phyloP scores from a whole-genome alignment of 1,140 invertebrate genomes.

The Pollicipes pollicipes region DNA sequence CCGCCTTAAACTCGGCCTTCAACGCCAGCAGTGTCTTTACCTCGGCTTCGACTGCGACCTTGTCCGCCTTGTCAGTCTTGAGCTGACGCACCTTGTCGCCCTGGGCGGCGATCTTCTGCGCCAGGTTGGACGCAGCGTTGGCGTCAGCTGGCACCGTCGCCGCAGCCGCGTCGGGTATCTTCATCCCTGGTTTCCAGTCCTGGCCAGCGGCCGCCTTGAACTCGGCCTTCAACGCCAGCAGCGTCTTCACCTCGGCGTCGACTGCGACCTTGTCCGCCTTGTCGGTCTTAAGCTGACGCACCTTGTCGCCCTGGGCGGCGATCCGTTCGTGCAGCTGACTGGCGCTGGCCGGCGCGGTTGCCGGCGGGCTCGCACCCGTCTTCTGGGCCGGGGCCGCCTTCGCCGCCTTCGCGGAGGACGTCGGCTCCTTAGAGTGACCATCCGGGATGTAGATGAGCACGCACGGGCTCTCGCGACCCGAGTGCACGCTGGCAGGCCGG shows the following conservation, averaged over 20 bases:
- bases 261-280: conserved; percentile 27
- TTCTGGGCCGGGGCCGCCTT: conserved; percentile 15
- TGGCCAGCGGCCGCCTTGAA: conserved; percentile 32
- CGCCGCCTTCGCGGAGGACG: conserved; percentile 26
- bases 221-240: conserved; percentile 30
- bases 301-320: too few relatives aligned
- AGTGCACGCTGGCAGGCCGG: conserved; percentile 23
- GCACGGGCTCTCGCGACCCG: conserved; percentile 48
- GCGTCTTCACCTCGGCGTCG: conserved; percentile 27
- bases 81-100: conserved; percentile 32
- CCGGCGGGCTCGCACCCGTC: too few relatives aligned
- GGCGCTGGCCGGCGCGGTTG: too few relatives aligned
- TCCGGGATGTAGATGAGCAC: conserved; percentile 84
- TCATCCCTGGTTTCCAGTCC: conserved; percentile 38
- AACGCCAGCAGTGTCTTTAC: conserved; percentile 30
- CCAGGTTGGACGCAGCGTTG: conserved; percentile 7
- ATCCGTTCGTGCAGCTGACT: too few relatives aligned
- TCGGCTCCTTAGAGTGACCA: conserved; percentile 32
- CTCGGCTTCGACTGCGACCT: conserved; percentile 26
- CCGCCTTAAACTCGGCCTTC: conserved; percentile 31
- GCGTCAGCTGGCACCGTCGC: conserved; percentile 20
- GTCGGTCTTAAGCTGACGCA: conserved; percentile 42
- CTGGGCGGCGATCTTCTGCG: background rate
- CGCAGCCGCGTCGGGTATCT: conserved; percentile 24
- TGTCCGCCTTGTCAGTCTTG: conserved; percentile 33